Percentiles rank a stretch among this genome's conserved stretches.
phyloP scores from a whole-genome alignment of 2,888 invertebrate genomes.

The Xanthia icteritia region DNA sequence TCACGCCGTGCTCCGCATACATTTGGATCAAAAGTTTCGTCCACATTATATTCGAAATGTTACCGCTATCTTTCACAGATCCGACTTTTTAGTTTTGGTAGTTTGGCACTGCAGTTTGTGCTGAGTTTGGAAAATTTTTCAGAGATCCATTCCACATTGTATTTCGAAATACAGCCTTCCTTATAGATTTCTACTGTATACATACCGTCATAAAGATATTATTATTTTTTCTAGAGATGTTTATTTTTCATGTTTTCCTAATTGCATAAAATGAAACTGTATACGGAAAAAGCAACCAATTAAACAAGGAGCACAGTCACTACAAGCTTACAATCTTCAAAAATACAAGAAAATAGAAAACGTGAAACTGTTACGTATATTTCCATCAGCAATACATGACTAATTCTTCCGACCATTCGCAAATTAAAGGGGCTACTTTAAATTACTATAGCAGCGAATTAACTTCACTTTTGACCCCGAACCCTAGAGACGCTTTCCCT shows the following conservation, averaged over 20 bases:
- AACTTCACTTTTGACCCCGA: background rate
- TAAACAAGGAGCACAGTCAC: too few relatives aligned
- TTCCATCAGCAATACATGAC: background rate
- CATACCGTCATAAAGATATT: background rate
- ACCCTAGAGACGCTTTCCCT: background rate
- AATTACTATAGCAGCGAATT: background rate
- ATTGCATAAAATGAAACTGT: too few relatives aligned
- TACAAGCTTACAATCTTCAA: too few relatives aligned
- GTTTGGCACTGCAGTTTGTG: slow-evolving; percentile 38
- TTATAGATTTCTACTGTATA: background rate
- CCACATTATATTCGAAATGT: slow-evolving; percentile 48
- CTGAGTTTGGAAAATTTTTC: slow-evolving; percentile 14
- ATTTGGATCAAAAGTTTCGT: slow-evolving; percentile 40
- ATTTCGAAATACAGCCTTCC: background rate
- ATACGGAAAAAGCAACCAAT: too few relatives aligned
- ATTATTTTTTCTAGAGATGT: background rate
- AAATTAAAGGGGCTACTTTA: background rate
- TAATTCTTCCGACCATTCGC: too few relatives aligned
- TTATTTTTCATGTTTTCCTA: background rate
- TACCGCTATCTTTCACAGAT: slow-evolving; percentile 42
- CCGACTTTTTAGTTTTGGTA: slow-evolving; percentile 28
- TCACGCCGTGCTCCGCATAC: slow-evolving; percentile 44
- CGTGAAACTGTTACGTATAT: background rate
- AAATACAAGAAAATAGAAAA: too few relatives aligned
- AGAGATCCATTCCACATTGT: background rate